These are phyloP conservation scores for Callorhinus ursinus DNA, from an alignment of 2,113 vertebrate genomes.

Conservation along the genomic window DNA sequence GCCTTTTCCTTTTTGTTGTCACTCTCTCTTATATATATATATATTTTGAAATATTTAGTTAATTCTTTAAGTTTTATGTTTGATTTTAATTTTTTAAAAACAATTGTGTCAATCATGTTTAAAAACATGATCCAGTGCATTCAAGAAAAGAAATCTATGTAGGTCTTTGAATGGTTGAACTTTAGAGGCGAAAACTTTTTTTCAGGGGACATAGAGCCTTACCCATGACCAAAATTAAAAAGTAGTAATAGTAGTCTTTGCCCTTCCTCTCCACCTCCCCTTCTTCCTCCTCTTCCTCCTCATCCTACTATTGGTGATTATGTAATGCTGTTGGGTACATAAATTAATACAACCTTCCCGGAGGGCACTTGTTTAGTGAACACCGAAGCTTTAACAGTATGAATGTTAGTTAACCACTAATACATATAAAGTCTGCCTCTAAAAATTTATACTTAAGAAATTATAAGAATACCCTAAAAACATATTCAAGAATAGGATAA, in stretches of 20 bases:
- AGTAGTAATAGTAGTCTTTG: background rate
- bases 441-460: conserved; percentile 23
- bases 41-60: background rate
- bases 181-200: background rate
- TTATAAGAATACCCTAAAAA: background rate
- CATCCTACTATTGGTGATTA: background rate
- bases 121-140: background rate
- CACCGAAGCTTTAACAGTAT: background rate
- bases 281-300: background rate
- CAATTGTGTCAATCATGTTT: background rate
- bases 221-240: background rate
- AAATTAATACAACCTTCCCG: background rate
- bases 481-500: background rate
- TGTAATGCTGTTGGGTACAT: background rate
- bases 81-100: background rate
- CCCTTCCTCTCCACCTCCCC: background rate
- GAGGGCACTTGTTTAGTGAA: background rate
- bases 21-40: background rate
- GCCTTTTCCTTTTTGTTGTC: background rate
- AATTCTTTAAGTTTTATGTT: background rate
- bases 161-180: background rate
- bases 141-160: background rate
- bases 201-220: background rate
- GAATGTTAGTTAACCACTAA: background rate
- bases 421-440: background rate